Conservation (phyloP, 2,888 invertebrate genomes). For the Polietes domitor region DNA sequence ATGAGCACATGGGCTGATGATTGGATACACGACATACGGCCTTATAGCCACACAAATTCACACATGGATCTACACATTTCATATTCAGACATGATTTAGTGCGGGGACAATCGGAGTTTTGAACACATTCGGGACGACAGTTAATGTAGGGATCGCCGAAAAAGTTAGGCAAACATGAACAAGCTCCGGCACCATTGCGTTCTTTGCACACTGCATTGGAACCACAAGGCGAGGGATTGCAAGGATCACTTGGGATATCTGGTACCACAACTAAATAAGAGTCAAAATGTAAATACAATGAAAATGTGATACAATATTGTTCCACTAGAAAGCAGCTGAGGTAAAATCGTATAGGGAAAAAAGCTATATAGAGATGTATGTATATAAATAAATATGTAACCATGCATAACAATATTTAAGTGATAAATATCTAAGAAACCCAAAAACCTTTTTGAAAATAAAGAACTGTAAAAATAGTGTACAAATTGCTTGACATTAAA, state of each 20-base stretch:
- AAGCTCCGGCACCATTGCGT: conserved; percentile 90
- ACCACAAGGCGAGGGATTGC: conserved; percentile 92
- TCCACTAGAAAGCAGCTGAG: not conserved
- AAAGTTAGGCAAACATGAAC: conserved; percentile 90
- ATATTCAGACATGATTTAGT: conserved; percentile 90
- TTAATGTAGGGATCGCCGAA: conserved; percentile 93
- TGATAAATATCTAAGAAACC: conserved; percentile 57
- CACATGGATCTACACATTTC: conserved; percentile 92
- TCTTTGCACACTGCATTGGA: conserved; percentile 92
- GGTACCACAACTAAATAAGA: conserved; percentile 81
- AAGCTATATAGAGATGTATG: conserved; percentile 38
- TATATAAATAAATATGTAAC: conserved; percentile 19
- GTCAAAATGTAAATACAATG: conserved; percentile 46
- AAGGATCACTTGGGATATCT: conserved; percentile 84
- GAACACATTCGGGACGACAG: conserved; percentile 94
- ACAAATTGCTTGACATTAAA: conserved; percentile 39
- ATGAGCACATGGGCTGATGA: conserved; percentile 90
- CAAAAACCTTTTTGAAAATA: conserved; percentile 38
- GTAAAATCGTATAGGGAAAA: conserved; percentile 21
- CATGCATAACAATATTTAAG: conserved; percentile 58
- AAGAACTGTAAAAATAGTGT: conserved; percentile 47
- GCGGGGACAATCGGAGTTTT: conserved; percentile 90
- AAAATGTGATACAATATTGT: conserved; percentile 42
- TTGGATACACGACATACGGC: conserved; percentile 91
- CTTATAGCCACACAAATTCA: conserved; percentile 91